Evolutionary conservation across 2,113 vertebrate genomes (phyloP).

Genomic region (Corapipo altera): DNA sequence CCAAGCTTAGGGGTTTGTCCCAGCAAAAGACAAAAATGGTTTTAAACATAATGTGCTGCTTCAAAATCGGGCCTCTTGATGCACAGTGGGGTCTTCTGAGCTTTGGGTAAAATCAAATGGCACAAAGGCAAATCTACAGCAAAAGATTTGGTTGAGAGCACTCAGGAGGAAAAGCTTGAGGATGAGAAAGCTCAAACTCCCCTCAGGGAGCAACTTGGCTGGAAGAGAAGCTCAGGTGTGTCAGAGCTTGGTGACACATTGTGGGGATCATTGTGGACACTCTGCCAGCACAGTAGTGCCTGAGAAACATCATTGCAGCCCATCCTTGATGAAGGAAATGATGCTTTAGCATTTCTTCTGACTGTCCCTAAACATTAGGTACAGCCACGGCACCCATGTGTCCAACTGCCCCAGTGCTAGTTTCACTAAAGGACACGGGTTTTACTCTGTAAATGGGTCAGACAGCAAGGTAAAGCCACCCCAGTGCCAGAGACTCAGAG

Average conservation of each 20-base stretch:
- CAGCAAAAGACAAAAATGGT: neutral
- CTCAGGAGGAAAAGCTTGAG: neutral
- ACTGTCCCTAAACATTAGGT: rapidly evolving
- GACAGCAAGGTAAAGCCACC: neutral
- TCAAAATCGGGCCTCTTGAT: neutral
- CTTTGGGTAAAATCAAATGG: neutral
- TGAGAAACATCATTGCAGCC: neutral
- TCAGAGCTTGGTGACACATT: neutral
- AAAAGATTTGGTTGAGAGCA: neutral
- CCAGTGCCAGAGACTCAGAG: neutral
- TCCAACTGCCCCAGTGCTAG: neutral
- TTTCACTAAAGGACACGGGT: neutral
- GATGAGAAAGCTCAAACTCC: neutral
- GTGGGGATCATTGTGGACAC: neutral
- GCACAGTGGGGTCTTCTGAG: neutral
- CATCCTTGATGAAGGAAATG: neutral
- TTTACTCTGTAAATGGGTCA: neutral
- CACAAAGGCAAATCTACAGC: neutral
- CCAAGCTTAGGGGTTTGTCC: neutral
- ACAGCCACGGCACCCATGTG: too few species aligned
- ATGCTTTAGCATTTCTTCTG: neutral
- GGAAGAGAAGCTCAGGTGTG: neutral
- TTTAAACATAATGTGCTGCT: neutral
- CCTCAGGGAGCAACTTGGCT: neutral
- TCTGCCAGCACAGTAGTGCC: neutral